These are phyloP conservation scores for Drosophila athabasca DNA, from an alignment of 1,140 invertebrate genomes.

Conservation along the genomic window DNA sequence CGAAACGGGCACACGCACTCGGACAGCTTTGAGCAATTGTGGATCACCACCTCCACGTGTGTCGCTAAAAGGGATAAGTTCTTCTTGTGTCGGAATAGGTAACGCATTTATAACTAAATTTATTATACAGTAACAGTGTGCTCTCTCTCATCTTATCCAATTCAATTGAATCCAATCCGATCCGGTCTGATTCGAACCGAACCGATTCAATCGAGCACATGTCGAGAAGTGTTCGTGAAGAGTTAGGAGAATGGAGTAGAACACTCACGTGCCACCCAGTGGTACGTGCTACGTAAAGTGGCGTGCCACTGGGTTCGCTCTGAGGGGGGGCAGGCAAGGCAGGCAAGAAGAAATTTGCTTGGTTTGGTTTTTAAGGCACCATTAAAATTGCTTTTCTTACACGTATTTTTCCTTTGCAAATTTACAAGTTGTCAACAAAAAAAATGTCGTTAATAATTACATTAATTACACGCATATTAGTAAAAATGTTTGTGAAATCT, in stretches of 20 bases:
- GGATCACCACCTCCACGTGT: constrained; percentile 30
- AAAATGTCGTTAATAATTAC: constrained; percentile 67
- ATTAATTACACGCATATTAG: constrained; percentile 58
- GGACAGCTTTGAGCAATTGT: constrained; percentile 71
- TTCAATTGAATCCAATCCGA: not conserved
- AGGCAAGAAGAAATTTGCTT: constrained; percentile 75
- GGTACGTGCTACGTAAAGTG: no score
- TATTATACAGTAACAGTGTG: constrained; percentile 6
- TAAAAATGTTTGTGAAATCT: constrained; percentile 58
- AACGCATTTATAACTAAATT: constrained; percentile 34
- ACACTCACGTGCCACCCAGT: constrained; percentile 63
- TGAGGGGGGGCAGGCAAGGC: constrained; percentile 51
- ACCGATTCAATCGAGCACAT: not conserved
- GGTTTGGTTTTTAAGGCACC: constrained; percentile 84
- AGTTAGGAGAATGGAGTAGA: constrained; percentile 54
- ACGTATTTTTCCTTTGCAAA: constrained; percentile 83
- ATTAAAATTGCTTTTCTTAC: constrained; percentile 84
- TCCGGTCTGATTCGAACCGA: constrained; percentile 10
- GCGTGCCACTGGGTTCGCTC: constrained; percentile 40
- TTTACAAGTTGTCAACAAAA: constrained; percentile 82
- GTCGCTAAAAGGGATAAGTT: constrained; percentile 77
- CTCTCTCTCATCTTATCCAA: no score
- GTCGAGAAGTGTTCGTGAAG: constrained; percentile 21
- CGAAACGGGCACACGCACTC: constrained; percentile 72
- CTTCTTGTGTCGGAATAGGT: constrained; percentile 64